Conservation (phyloP, 2,113 vertebrate species). For the Elanoides forficatus region DNA sequence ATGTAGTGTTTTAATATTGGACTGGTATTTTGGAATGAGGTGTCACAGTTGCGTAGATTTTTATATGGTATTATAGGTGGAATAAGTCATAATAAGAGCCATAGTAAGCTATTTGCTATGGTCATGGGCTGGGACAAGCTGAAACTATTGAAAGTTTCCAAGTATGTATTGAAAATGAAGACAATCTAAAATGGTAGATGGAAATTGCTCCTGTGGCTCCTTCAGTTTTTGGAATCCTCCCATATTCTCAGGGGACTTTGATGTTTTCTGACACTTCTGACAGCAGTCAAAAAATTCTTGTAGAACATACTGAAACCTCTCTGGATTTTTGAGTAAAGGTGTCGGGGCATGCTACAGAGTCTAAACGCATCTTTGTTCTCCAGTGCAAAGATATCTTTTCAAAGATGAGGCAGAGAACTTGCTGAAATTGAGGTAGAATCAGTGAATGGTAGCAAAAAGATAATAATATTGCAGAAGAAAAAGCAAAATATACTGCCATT, state of each 20-base stretch:
- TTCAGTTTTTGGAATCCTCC: background rate
- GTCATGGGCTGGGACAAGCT: background rate
- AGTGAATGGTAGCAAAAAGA: background rate
- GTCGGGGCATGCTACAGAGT: background rate
- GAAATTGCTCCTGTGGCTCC: background rate
- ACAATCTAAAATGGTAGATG: background rate
- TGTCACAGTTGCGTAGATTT: background rate
- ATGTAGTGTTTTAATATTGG: background rate
- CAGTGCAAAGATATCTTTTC: background rate
- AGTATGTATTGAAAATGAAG: background rate
- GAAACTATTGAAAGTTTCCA: background rate
- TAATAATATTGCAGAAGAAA: background rate
- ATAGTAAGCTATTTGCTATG: background rate
- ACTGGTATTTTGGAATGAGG: background rate
- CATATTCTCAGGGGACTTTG: background rate
- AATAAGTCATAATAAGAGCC: background rate
- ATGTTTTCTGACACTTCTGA: slow-evolving; percentile 12
- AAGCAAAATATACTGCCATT: background rate
- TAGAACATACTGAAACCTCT: background rate
- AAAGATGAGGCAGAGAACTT: background rate
- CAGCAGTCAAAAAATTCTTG: background rate
- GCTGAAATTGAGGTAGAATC: background rate
- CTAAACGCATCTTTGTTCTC: background rate
- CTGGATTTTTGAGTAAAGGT: background rate
- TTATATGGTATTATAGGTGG: background rate